Evolutionary conservation across 2,888 invertebrate genomes (phyloP).

Genomic region (Dione vanillae): DNA sequence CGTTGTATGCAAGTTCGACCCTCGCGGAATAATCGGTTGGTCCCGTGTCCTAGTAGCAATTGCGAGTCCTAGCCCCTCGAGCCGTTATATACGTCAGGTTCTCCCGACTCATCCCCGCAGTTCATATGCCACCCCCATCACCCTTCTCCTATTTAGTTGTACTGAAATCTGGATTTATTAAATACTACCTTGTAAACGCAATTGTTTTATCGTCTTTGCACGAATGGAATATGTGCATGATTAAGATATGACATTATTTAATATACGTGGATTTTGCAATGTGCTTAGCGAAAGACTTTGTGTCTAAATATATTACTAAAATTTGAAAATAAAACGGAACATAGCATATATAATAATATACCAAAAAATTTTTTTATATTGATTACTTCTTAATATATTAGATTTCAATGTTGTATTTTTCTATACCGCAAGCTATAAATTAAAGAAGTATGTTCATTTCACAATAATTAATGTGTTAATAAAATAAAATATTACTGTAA

Average conservation of each 20-base stretch:
- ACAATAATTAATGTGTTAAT: too few relatives aligned
- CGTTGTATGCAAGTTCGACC: neutral
- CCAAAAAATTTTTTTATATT: too few relatives aligned
- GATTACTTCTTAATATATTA: too few relatives aligned
- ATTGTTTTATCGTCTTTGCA: neutral
- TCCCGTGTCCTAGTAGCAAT: neutral
- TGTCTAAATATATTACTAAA: too few relatives aligned
- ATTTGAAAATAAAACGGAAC: too few relatives aligned
- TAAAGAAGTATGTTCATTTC: too few relatives aligned
- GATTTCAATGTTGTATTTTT: too few relatives aligned
- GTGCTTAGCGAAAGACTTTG: too few relatives aligned
- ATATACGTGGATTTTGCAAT: too few relatives aligned
- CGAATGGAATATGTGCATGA: neutral
- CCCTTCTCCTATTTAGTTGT: constrained; percentile 6
- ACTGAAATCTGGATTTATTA: constrained; percentile 18
- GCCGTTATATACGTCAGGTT: neutral
- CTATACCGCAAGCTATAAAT: too few relatives aligned
- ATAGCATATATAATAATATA: too few relatives aligned
- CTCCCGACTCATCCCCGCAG: neutral
- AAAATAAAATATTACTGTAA: too few relatives aligned
- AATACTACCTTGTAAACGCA: constrained; percentile 9
- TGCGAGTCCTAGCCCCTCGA: constrained; percentile 2
- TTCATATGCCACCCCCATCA: neutral
- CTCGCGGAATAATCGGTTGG: neutral
- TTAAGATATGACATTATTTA: neutral